Conservation (phyloP, 2,888 invertebrate genomes). For the Pheosia tremula region DNA sequence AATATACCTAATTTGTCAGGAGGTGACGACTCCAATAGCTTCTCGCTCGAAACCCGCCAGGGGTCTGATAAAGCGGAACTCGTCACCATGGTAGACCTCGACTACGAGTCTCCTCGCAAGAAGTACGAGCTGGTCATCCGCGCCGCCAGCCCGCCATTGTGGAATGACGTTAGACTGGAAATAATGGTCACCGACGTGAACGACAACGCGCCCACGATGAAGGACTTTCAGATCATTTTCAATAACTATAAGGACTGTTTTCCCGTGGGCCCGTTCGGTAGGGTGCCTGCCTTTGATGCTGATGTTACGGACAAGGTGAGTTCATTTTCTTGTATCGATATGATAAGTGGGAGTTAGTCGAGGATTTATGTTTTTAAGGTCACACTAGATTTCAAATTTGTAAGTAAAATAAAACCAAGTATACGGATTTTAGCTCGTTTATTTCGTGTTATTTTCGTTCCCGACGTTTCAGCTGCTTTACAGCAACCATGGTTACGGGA, state of each 20-base stretch:
- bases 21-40: conserved; percentile 95
- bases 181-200: conserved; percentile 96
- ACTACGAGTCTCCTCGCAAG: conserved; percentile 97
- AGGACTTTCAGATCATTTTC: conserved; percentile 97
- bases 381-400: too few species aligned
- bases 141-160: conserved; percentile 95
- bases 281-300: conserved; percentile 96
- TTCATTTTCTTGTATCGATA: neutral
- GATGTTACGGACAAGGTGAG: conserved; percentile 93
- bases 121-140: conserved; percentile 94
- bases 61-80: conserved; percentile 95
- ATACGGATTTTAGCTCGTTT: too few species aligned
- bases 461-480: too few species aligned
- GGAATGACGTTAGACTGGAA: conserved; percentile 95
- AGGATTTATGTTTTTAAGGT: too few species aligned
- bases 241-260: conserved; percentile 98
- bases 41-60: conserved; percentile 91
- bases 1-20: conserved; percentile 59
- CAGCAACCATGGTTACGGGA: too few species aligned
- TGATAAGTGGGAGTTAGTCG: too few species aligned
- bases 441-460: too few species aligned
- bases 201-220: conserved; percentile 96
- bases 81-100: conserved; percentile 94
- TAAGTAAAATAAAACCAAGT: too few species aligned
- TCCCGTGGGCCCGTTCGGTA: conserved; percentile 95